Conservation (phyloP, 2,113 vertebrate genomes). For the Eulemur rufifrons region DNA sequence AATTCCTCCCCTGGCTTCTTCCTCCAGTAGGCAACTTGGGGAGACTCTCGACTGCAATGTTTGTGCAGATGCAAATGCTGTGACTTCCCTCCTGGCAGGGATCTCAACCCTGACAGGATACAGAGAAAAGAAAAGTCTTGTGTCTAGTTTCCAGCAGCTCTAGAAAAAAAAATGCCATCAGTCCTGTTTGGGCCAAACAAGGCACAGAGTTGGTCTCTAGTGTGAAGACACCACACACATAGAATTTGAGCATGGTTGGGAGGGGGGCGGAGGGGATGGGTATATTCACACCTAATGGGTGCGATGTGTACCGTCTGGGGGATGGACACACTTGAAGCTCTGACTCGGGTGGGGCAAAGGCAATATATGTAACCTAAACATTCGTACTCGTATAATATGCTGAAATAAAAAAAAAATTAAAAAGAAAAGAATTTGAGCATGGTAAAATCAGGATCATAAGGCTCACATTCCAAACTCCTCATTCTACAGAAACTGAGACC, state of each 20-base stretch:
- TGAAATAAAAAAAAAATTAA: too few relatives aligned
- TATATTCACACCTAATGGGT: too few relatives aligned
- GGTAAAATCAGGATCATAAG: neutral
- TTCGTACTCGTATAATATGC: too few relatives aligned
- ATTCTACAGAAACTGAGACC: neutral
- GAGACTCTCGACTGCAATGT: conserved; percentile 53
- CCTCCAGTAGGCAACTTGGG: conserved; percentile 43
- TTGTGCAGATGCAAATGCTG: conserved; percentile 62
- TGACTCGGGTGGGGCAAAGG: too few relatives aligned
- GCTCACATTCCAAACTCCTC: neutral
- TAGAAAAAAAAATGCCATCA: neutral
- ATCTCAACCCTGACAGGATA: conserved; percentile 50
- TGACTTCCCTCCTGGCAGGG: conserved; percentile 28
- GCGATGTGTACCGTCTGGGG: too few relatives aligned
- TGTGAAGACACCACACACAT: neutral
- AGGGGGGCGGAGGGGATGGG: too few relatives aligned
- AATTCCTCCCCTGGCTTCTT: conserved; percentile 42
- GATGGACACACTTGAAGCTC: too few relatives aligned
- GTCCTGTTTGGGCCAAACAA: neutral
- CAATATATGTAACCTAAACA: too few relatives aligned
- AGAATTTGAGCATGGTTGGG: neutral
- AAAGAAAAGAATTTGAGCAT: neutral
- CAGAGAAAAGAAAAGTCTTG: neutral
- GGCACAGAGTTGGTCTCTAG: neutral
- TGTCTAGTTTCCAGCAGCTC: neutral